A percentile compares a stretch with the other conserved stretches of the same genome.
phyloP scores from a whole-genome alignment of 2,888 invertebrate genomes.

The Pogonocherus hispidulus region DNA sequence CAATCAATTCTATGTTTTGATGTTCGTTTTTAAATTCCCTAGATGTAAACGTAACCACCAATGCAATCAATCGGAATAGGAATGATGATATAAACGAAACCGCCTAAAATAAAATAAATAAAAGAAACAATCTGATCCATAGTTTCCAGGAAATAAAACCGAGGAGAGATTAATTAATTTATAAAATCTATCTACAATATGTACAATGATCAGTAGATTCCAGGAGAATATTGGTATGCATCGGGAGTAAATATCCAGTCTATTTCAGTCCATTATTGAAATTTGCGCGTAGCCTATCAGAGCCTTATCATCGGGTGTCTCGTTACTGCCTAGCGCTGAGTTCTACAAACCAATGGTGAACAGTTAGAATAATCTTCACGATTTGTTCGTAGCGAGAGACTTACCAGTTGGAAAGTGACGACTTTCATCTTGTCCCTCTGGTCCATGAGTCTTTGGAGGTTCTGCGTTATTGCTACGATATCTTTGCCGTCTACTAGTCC shows the following conservation, averaged over 20 bases:
- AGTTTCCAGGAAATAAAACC: slow-evolving; percentile 38
- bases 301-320: slow-evolving; percentile 93
- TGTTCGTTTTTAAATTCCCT: not conserved
- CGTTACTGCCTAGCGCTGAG: slow-evolving; percentile 80
- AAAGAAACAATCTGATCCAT: slow-evolving; percentile 26
- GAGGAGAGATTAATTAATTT: slow-evolving; percentile 39
- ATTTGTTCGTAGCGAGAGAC: too few relatives aligned
- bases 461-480: slow-evolving; percentile 91
- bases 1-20: not conserved
- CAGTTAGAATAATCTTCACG: too few relatives aligned
- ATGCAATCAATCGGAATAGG: too few relatives aligned
- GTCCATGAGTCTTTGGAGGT: slow-evolving; percentile 92
- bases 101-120: slow-evolving; percentile 34
- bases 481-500: slow-evolving; percentile 94
- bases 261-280: slow-evolving; percentile 85
- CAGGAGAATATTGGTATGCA: slow-evolving; percentile 55
- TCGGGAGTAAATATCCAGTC: slow-evolving; percentile 50
- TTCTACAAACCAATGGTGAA: slow-evolving; percentile 68
- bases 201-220: slow-evolving; percentile 62
- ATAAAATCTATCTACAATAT: slow-evolving; percentile 58
- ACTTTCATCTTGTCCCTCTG: slow-evolving; percentile 77
- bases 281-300: slow-evolving; percentile 98
- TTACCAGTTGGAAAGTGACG: slow-evolving; percentile 90
- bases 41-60: too few relatives aligned
- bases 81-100: not conserved